Evolutionary conservation across 2,888 invertebrate genomes (phyloP).

Genomic region (Rhagophthalmus giganteus): DNA sequence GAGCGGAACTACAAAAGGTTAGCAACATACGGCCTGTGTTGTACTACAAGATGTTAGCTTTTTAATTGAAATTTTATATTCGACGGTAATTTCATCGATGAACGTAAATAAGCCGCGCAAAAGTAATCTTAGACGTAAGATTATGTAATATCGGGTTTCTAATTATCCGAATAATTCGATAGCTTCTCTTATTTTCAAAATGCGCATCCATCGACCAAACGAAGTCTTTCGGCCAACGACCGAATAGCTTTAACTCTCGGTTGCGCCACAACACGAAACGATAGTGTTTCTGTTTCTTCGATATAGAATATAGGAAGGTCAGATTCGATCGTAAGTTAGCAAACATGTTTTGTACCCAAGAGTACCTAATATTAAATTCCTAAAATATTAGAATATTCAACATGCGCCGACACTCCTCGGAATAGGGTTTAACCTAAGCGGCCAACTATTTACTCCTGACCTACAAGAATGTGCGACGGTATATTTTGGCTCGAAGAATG

Average conservation of each 20-base stretch:
- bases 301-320: conserved; percentile 4
- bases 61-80: not conserved
- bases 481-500: conserved; percentile 25
- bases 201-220: no score
- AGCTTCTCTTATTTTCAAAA: not conserved
- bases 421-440: conserved; percentile 36
- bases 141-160: not conserved
- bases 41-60: not conserved
- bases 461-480: conserved; percentile 31
- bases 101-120: not conserved
- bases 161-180: conserved; percentile 5
- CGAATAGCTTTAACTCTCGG: conserved; percentile 3
- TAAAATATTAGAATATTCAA: conserved; percentile 40
- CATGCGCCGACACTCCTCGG: conserved; percentile 31
- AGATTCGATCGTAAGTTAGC: conserved; percentile 21
- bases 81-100: not conserved
- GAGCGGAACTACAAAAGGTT: conserved; percentile 42
- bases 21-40: conserved; percentile 17
- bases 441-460: conserved; percentile 35
- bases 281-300: conserved; percentile 4
- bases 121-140: no score
- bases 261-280: not conserved
- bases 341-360: conserved; percentile 23
- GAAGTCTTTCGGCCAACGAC: not conserved
- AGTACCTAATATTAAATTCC: conserved; percentile 43